Percentiles rank a stretch among this genome's conserved stretches.
Evolutionary conservation across 2,113 vertebrate species (phyloP).

Genomic region (Cynoglossus semilaevis): DNA sequence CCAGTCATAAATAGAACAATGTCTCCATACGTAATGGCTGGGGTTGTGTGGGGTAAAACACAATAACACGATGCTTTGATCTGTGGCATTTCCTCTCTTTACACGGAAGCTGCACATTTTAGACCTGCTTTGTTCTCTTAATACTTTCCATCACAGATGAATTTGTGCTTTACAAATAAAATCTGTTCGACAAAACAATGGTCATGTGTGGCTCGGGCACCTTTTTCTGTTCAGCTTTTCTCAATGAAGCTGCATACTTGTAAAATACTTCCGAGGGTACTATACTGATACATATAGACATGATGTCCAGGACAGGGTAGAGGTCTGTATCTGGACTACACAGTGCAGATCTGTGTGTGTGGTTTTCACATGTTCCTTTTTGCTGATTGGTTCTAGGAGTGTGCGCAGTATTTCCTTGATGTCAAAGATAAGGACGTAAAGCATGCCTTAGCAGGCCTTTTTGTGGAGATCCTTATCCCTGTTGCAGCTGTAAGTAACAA

Average conservation of each 20-base stretch:
- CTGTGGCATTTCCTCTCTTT: not conserved
- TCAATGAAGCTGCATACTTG: not conserved
- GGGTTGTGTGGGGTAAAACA: not conserved
- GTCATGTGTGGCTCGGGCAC: not conserved
- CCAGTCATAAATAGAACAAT: not conserved
- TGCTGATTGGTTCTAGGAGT: conserved; percentile 81
- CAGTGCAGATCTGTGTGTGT: not conserved
- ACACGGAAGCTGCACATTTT: not conserved
- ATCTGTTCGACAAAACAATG: no score
- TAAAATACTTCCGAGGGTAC: not conserved
- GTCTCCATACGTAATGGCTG: not conserved
- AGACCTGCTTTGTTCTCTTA: not conserved
- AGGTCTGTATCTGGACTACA: not conserved
- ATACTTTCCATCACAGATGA: not conserved
- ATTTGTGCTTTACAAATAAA: not conserved
- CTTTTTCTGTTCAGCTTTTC: not conserved
- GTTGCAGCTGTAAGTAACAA: conserved; percentile 93
- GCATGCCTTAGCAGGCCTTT: conserved; percentile 95
- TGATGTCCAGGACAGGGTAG: not conserved
- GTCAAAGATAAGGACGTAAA: conserved; percentile 99
- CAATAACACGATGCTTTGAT: not conserved
- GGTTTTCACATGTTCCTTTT: not conserved
- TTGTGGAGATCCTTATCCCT: conserved; percentile 98
- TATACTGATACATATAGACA: not conserved
- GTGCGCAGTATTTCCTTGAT: conserved; percentile 97